Percentiles rank a stretch among this genome's conserved stretches.
phyloP scores from a whole-genome alignment of 53 echinoderm and acorn worm genomes.

The Holothuria leucospilota region DNA sequence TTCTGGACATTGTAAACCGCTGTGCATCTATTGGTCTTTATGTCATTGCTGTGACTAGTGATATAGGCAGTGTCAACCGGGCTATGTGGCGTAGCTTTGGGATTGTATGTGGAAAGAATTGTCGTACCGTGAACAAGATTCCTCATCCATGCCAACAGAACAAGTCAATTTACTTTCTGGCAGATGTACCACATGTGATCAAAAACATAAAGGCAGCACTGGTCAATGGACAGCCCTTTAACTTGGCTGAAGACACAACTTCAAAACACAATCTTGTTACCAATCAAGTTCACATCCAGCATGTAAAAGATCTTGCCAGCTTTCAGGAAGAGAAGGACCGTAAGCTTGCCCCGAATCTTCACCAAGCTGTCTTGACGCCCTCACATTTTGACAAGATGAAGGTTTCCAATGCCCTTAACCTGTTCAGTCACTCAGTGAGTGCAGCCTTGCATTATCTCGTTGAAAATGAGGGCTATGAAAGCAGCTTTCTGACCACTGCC shows the following conservation, averaged over 20 bases:
- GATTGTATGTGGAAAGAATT: constrained; percentile 44
- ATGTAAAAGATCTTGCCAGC: not conserved
- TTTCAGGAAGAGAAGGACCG: constrained; percentile 55
- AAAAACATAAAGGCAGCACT: constrained; percentile 73
- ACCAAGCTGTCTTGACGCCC: constrained; percentile 41
- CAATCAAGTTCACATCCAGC: constrained; percentile 37
- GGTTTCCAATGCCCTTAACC: constrained; percentile 57
- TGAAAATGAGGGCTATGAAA: constrained; percentile 34
- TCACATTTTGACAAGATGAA: constrained; percentile 73
- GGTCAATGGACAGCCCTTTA: constrained; percentile 57
- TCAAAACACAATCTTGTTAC: constrained; percentile 17
- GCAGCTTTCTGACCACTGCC: not conserved
- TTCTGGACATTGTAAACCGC: constrained; percentile 62
- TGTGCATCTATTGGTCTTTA: constrained; percentile 69
- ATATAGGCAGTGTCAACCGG: constrained; percentile 76
- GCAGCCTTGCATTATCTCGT: constrained; percentile 47
- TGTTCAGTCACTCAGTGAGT: constrained; percentile 58
- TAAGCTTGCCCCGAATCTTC: constrained; percentile 62
- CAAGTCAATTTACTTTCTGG: constrained; percentile 64
- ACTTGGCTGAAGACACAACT: constrained; percentile 19
- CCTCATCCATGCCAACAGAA: constrained; percentile 51
- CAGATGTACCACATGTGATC: constrained; percentile 71
- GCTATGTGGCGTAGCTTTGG: constrained; percentile 73
- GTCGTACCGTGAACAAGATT: constrained; percentile 62
- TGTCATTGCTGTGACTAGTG: constrained; percentile 70